These are phyloP conservation scores for Sinotaia quadrata DNA, from an alignment of 2,888 invertebrate species.

Conservation along the genomic window DNA sequence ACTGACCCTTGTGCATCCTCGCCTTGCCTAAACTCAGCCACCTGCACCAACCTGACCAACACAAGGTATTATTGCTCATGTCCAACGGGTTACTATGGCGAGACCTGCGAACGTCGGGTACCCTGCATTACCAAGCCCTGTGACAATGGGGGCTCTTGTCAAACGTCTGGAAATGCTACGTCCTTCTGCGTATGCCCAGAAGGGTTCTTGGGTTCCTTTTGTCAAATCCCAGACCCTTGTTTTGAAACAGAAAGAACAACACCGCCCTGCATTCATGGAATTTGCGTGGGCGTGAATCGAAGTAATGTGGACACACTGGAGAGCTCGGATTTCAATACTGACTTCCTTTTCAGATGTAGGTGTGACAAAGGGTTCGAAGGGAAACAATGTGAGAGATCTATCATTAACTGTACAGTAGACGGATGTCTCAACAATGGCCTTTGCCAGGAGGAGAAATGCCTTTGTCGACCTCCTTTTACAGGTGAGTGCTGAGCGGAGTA, in stretches of 20 bases:
- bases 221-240: conserved; percentile 34
- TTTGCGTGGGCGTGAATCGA: conserved; percentile 12
- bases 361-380: conserved; percentile 46
- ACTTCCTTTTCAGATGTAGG: conserved; percentile 34
- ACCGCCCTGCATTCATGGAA: conserved; percentile 11
- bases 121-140: conserved; percentile 53
- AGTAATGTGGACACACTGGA: background rate
- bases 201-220: conserved; percentile 38
- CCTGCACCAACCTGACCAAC: conserved; percentile 47
- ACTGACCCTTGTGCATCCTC: conserved; percentile 50
- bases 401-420: conserved; percentile 42
- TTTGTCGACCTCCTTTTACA: conserved; percentile 26
- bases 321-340: background rate
- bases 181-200: conserved; percentile 44
- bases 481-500: conserved; percentile 21
- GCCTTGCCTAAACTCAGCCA: conserved; percentile 51
- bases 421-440: conserved; percentile 52
- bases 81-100: conserved; percentile 44
- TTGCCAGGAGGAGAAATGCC: conserved; percentile 37
- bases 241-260: background rate
- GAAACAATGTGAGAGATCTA: conserved; percentile 48
- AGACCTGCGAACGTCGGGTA: conserved; percentile 48
- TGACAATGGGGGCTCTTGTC: conserved; percentile 53
- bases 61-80: conserved; percentile 44
- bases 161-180: conserved; percentile 26